Base-by-base conservation (phyloP, 2,888 invertebrate species). In the Anorthoa munda region DNA sequence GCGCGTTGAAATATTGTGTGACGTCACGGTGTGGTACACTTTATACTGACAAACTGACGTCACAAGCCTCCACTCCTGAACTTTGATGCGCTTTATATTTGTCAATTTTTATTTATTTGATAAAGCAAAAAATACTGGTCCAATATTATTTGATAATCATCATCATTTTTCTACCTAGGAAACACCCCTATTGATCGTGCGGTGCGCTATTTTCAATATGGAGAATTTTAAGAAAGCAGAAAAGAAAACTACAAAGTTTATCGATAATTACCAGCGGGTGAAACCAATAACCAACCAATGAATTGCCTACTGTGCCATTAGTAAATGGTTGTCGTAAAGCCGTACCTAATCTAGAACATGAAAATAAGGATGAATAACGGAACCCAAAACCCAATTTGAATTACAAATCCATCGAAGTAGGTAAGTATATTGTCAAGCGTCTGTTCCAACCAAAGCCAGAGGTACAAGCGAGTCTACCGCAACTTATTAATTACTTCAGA, bases 401-500 rank as follows among this genome's bases (percentile, higher is more conserved):
- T 17, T 15, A 5, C 18, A 50, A 63, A 75, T 69, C n/a, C 26
- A 31, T 51, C 13, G 58, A 59, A n/a, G 39, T 59, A 59, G 18
- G 26, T 23, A 48, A 73, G 13, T 21, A 51, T 45, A 79, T 63
- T 50, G 51, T 79, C 61, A 73, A 39, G 39, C 61, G 39, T 73
- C 50, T 63, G 51, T 45, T 48, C 26, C 65, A 71, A 76, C 61
- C 58, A 59, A 55, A 72, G 4, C 55, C 75, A 50, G n/a, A 50
- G 18, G 66, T 23, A 56, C 70, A 31, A 31, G 23, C 50, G 15
- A 70, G 83, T 75, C 61, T 74, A 55, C 76, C 72, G 66, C 72
- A 90, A 90, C 87, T 89, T 89, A 90, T 87, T 90, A 90, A 90
- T 90, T 89, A 87, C 83, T 81, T 86, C 64, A 83, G 77, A 85